Evolutionary conservation across 1,140 invertebrate genomes (phyloP).

Genomic region (Myzus persicae): DNA sequence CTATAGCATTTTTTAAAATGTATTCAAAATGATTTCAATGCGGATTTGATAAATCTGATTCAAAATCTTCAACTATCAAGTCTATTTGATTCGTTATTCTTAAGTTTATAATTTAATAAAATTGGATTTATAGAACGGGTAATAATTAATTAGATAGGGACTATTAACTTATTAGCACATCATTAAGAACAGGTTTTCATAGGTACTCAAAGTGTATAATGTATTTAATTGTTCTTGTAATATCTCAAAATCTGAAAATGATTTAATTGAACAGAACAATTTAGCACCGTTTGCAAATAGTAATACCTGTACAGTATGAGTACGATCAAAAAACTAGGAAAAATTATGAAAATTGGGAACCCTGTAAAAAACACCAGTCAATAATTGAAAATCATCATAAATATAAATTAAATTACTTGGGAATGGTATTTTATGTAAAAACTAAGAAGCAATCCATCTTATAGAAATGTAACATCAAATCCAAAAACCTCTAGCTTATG

Average conservation of each 20-base stretch:
- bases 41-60: not conserved
- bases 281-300: not conserved
- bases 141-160: not conserved
- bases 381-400: not conserved
- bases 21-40: not conserved
- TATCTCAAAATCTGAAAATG: not conserved
- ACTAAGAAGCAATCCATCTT: not conserved
- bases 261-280: slow-evolving; percentile 13
- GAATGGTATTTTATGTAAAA: not conserved
- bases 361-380: not conserved
- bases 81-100: too few relatives aligned
- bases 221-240: too few relatives aligned
- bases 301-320: not conserved
- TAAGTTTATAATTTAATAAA: not conserved
- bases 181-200: not conserved
- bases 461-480: not conserved
- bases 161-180: not conserved
- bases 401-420: not conserved
- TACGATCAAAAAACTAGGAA: not conserved
- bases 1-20: not conserved
- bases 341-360: not conserved
- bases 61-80: too few relatives aligned
- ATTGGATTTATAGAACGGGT: not conserved
- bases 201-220: too few relatives aligned
- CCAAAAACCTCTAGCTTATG: not conserved